Conservation (phyloP, 2,797 vertebrate genomes). For the Malurus splendens region DNA sequence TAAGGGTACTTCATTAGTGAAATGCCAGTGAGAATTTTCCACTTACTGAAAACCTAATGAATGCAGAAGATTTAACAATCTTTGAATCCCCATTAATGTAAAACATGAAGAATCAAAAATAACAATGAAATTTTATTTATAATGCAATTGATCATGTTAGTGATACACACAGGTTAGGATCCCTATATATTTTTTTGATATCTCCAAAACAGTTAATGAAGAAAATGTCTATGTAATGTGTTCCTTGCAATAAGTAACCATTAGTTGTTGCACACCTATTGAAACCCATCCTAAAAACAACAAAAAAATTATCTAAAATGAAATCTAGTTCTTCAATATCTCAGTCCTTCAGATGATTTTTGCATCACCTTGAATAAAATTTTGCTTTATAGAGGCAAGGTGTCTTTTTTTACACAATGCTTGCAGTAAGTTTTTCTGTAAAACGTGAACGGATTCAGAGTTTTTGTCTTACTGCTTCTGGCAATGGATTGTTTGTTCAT, state of each 20-base stretch:
- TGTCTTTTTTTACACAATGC: background rate
- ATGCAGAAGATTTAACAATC: background rate
- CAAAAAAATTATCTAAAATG: background rate
- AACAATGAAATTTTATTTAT: background rate
- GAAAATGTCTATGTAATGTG: background rate
- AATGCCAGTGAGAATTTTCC: constrained; percentile 1
- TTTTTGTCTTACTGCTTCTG: background rate
- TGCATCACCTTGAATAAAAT: background rate
- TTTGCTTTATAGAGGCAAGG: background rate
- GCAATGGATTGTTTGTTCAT: background rate
- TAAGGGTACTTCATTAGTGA: background rate
- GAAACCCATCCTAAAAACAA: background rate
- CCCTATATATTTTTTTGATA: background rate
- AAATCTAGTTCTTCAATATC: background rate
- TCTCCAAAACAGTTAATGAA: background rate
- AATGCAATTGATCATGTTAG: background rate
- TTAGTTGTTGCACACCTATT: background rate
- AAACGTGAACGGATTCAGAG: background rate
- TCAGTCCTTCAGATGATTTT: background rate
- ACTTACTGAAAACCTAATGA: background rate
- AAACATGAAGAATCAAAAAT: background rate
- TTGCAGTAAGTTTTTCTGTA: background rate
- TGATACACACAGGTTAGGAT: background rate
- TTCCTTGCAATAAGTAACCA: background rate
- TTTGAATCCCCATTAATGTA: background rate